These are phyloP conservation scores for Coboldia fuscipes DNA, from an alignment of 1,140 invertebrate species.

Conservation along the genomic window DNA sequence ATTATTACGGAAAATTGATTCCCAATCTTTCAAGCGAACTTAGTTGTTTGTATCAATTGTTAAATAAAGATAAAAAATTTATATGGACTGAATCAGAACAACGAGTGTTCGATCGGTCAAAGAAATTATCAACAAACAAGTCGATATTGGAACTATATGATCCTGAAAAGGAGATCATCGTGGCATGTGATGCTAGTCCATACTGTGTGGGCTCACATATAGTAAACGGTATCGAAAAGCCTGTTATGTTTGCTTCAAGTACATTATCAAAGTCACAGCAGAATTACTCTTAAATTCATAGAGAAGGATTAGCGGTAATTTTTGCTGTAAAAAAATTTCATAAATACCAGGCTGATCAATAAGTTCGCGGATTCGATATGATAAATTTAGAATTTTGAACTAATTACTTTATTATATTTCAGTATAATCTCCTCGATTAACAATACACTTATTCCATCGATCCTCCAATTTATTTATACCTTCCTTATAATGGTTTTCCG, in stretches of 20 bases:
- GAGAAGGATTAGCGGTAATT: conserved; percentile 6
- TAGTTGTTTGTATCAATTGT: conserved; percentile 9
- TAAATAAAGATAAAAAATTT: conserved; percentile 7
- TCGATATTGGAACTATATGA: conserved; percentile 10
- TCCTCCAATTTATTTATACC: too few species aligned
- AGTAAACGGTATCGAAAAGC: conserved; percentile 2
- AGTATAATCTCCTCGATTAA: too few species aligned
- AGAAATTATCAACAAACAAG: conserved; percentile 4
- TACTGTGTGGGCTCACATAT: conserved; percentile 6
- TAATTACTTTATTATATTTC: too few species aligned
- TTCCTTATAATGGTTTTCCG: too few species aligned
- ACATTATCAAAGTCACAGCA: conserved; percentile 5
- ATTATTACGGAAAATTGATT: conserved; percentile 17
- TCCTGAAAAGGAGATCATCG: conserved; percentile 7
- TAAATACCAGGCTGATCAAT: conserved; percentile 2
- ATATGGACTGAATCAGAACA: conserved; percentile 5
- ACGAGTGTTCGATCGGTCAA: conserved; percentile 7
- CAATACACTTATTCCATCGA: too few species aligned
- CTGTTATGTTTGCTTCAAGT: conserved; percentile 4
- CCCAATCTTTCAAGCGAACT: conserved; percentile 8
- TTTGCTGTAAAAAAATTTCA: conserved; percentile 7
- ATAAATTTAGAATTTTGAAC: too few species aligned
- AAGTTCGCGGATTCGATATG: too few species aligned
- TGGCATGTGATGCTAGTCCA: background rate
- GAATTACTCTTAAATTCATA: conserved; percentile 8